phyloP scores from a whole-genome alignment of 2,888 invertebrate species.

The Ophioninae sp. region DNA sequence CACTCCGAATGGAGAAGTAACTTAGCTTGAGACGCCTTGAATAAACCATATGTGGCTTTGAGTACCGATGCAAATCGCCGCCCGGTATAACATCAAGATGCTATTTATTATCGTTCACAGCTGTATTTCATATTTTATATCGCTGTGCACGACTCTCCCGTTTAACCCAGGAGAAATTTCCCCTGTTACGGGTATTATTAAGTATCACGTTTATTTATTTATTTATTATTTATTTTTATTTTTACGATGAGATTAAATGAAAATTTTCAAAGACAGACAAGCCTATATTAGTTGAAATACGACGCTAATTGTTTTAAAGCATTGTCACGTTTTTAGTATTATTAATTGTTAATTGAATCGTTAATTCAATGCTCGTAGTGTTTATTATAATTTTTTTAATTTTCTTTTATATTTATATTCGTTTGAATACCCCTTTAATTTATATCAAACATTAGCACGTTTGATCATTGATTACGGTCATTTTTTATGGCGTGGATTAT shows the following conservation, averaged over 20 bases:
- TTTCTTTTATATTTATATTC: too few relatives aligned
- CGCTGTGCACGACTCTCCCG: neutral
- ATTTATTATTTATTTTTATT: neutral
- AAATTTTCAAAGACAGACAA: neutral
- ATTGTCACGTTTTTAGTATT: too few relatives aligned
- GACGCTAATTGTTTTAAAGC: neutral
- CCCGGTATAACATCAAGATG: neutral
- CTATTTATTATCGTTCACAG: neutral
- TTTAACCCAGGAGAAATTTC: neutral
- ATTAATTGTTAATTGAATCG: too few relatives aligned
- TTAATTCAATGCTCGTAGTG: too few relatives aligned
- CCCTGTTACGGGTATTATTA: neutral
- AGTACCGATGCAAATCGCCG: neutral
- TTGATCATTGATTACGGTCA: too few relatives aligned
- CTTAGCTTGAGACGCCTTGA: neutral
- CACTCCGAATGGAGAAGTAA: neutral
- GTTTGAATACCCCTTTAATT: too few relatives aligned
- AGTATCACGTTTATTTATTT: neutral
- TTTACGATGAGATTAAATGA: neutral
- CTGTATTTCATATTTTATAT: slow-evolving; percentile 8
- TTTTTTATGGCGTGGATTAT: too few relatives aligned
- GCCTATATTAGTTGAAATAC: neutral
- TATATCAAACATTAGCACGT: too few relatives aligned
- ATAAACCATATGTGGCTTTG: neutral
- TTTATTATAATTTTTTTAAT: too few relatives aligned